These are phyloP conservation scores for Knipowitschia caucasica DNA, from an alignment of 2,797 vertebrate species.

Conservation along the genomic window DNA sequence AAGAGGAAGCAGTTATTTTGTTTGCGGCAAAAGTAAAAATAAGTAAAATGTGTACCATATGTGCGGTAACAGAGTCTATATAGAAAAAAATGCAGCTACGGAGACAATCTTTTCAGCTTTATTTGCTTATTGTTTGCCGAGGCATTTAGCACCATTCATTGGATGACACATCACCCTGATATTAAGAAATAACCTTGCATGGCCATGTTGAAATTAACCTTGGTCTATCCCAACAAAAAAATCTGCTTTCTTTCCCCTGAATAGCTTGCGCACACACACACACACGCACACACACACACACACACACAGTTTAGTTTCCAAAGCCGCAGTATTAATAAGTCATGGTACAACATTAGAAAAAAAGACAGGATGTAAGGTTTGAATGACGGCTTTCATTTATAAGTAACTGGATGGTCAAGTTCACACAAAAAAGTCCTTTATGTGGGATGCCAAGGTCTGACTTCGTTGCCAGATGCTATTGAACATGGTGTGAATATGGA, in stretches of 20 bases:
- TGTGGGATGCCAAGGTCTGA: constrained; percentile 15
- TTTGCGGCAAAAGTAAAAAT: no score
- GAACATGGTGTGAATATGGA: constrained; percentile 3
- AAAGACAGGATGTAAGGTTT: neutral
- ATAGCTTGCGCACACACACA: constrained; percentile 34
- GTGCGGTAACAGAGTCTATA: no score
- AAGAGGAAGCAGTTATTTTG: no score
- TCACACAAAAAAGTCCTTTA: constrained; percentile 15
- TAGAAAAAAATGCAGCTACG: no score
- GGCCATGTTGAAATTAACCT: neutral
- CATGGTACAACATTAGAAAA: neutral
- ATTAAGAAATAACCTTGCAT: neutral
- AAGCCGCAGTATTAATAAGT: no score
- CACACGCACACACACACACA: constrained; percentile 29
- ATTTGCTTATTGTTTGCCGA: neutral
- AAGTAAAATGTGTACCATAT: no score
- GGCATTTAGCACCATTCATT: neutral
- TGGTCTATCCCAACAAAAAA: neutral
- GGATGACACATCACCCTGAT: neutral
- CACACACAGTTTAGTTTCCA: constrained; percentile 18
- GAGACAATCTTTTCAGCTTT: no score
- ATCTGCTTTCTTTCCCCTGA: constrained; percentile 12
- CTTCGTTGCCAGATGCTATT: neutral
- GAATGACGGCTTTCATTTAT: constrained; percentile 18
- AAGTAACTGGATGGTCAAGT: constrained; percentile 15